Percentiles rank a stretch among this genome's conserved stretches.
phyloP scores from a whole-genome alignment of 2,113 vertebrate species.

The Sorex araneus region DNA sequence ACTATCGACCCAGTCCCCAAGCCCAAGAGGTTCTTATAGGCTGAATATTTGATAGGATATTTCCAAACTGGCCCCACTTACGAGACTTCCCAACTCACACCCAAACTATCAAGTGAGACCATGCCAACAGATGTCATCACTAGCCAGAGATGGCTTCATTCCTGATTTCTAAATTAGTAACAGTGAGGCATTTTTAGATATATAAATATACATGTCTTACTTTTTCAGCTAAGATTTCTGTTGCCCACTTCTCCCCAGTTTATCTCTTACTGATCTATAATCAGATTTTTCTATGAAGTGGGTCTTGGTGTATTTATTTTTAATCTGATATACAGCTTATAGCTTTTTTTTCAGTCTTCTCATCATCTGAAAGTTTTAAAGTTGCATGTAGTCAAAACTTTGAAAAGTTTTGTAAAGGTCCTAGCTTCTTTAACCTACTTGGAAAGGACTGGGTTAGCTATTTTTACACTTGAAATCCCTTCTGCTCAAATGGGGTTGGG shows the following conservation, averaged over 20 bases:
- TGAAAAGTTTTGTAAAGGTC: neutral
- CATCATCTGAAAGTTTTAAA: neutral
- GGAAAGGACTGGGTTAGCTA: neutral
- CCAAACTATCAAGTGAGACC: neutral
- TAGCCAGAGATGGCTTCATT: neutral
- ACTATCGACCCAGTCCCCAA: too few relatives aligned
- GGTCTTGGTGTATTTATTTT: neutral
- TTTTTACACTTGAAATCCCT: neutral
- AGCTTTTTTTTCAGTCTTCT: neutral
- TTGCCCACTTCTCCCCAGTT: neutral
- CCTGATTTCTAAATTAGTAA: neutral
- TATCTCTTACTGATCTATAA: neutral
- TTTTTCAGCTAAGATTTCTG: neutral
- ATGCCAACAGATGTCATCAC: neutral
- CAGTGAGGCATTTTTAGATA: too few relatives aligned
- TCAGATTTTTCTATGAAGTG: neutral
- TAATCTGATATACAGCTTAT: too few relatives aligned
- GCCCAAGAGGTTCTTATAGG: neutral
- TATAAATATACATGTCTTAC: neutral
- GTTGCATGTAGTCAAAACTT: neutral
- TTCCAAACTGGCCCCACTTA: neutral
- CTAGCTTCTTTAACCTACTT: neutral
- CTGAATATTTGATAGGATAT: neutral
- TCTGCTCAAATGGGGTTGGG: neutral
- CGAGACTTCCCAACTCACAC: neutral